Conservation (phyloP, 2,113 vertebrate genomes). For the Scophthalmus maximus region DNA sequence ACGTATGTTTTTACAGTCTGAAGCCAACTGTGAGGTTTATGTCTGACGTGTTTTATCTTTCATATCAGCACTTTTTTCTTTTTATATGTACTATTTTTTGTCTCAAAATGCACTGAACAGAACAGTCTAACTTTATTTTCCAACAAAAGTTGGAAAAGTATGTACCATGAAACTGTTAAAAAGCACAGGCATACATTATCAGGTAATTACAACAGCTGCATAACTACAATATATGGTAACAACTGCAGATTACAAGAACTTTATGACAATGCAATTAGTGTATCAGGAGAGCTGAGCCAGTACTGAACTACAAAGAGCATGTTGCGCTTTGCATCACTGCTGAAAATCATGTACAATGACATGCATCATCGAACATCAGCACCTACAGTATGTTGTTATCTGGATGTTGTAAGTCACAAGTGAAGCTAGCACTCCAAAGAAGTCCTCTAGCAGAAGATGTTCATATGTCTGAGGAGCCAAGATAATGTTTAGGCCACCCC, state of each 20-base stretch:
- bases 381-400: constrained; percentile 47
- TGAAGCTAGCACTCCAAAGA: constrained; percentile 32
- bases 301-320: constrained; percentile 45
- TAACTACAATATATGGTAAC: constrained; percentile 70
- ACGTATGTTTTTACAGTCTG: constrained; percentile 41
- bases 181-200: constrained; percentile 72
- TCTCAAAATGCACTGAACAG: constrained; percentile 55
- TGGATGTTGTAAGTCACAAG: constrained; percentile 24
- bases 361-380: constrained; percentile 63
- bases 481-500: constrained; percentile 69
- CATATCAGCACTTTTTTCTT: constrained; percentile 23
- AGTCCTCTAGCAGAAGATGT: constrained; percentile 42
- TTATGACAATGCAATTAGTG: constrained; percentile 62
- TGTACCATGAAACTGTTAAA: constrained; percentile 52
- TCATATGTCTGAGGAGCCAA: constrained; percentile 37
- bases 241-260: constrained; percentile 72
- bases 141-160: constrained; percentile 51
- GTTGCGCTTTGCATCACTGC: constrained; percentile 42
- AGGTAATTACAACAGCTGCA: constrained; percentile 65
- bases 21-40: constrained; percentile 36
- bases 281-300: constrained; percentile 56
- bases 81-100: constrained; percentile 45
- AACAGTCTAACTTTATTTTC: constrained; percentile 66
- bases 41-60: not conserved
- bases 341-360: constrained; percentile 61